Conservation (phyloP, 2,113 vertebrate species). For the Dicrurus megarhynchus region DNA sequence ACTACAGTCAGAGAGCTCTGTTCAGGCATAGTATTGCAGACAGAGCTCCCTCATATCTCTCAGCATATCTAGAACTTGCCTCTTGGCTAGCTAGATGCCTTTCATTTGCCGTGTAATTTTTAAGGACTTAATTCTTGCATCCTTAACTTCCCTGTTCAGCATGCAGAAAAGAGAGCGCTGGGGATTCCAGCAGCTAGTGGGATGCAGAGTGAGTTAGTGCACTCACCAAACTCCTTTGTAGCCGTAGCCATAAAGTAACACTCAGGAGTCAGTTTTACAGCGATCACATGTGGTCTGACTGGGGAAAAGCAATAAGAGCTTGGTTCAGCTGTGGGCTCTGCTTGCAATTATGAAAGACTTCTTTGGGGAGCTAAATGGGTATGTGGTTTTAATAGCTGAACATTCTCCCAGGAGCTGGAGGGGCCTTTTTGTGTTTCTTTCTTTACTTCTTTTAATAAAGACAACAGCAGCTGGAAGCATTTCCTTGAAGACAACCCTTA, state of each 20-base stretch:
- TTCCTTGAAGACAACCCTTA: constrained; percentile 2
- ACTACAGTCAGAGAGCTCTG: background rate
- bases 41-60: background rate
- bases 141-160: background rate
- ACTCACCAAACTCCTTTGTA: background rate
- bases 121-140: background rate
- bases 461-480: constrained; percentile 19
- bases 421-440: background rate
- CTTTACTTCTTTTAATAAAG: constrained; percentile 47
- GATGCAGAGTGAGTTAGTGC: background rate
- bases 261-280: background rate
- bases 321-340: constrained; percentile 6
- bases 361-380: background rate
- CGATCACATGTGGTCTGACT: background rate
- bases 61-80: background rate
- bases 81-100: background rate
- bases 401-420: background rate
- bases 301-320: constrained; percentile 10
- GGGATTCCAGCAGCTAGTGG: background rate
- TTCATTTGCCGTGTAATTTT: background rate
- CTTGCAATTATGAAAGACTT: constrained; percentile 45
- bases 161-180: fast-evolving
- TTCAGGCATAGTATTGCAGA: background rate
- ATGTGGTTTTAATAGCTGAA: constrained; percentile 52
- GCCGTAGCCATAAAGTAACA: background rate